Base-by-base conservation (phyloP, 2,113 vertebrate genomes). In the Chionis minor region DNA sequence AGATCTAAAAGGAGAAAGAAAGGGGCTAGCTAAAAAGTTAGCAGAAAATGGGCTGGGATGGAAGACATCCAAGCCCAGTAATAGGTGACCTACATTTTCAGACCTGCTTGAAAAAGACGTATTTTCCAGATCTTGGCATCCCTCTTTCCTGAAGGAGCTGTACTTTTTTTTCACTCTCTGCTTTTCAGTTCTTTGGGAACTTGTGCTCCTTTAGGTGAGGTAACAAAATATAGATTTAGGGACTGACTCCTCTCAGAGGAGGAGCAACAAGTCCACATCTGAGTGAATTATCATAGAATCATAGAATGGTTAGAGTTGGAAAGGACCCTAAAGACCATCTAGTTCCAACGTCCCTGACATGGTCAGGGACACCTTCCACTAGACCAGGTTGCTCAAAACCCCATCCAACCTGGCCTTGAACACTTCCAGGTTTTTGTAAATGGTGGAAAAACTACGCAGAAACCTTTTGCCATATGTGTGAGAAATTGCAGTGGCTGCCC, bases 1-100 rank as follows among this genome's bases (percentile, higher is more conserved):
- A 81, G 24, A 83, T 47, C 66, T 96, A 95, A 90, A 91, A 92
- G 56, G 22, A 79, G 66, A 94, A 92, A 85, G 33, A 38, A 54
- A 82, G 9, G 21, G 33, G 38, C 9, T 81, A 77, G 58, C 45
- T 52, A 81, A 86, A 93, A 80, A 40, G 0, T 44, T 51, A 51
- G 21, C 20, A 63, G 45, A 21, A 73, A 94, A 74, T 44, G 22
- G 67, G 9, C 21, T 77, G 45, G 17, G 45, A 66, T 80, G 45
- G 81, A 94, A 92, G 51, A 2, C 27, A n/a, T 85, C 44, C 56
- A 81, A 86, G 12, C 30, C 58, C 66, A 73, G 58, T 35, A 67
- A 56, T 6, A 54, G 22, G 35, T 70, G 62, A 89, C 77, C 92
- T 89, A 92, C 24, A 58, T 94, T 92, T 82, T 65, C 32, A 88